These are phyloP conservation scores for Tolmerus cingulatus DNA, from an alignment of 2,888 invertebrate species.

Conservation along the genomic window DNA sequence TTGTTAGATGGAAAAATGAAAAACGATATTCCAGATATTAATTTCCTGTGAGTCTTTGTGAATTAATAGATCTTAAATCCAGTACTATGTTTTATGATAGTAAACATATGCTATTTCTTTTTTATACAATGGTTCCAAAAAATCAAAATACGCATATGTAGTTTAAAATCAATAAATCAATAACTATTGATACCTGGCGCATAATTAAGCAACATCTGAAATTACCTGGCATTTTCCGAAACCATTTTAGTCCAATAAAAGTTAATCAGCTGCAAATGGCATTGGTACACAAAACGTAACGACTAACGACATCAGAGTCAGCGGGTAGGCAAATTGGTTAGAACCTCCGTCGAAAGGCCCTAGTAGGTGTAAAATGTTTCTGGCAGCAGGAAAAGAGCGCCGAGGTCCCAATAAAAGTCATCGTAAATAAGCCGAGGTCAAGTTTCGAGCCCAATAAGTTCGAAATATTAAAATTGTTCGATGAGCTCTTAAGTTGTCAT, in stretches of 20 bases:
- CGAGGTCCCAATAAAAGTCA: slow-evolving; percentile 23
- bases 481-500: slow-evolving; percentile 27
- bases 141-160: neutral
- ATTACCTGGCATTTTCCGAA: neutral
- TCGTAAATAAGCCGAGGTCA: slow-evolving; percentile 22
- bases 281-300: slow-evolving; percentile 15
- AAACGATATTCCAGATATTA: no score
- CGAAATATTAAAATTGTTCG: slow-evolving; percentile 26
- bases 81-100: neutral
- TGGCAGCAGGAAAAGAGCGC: neutral
- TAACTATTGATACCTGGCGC: neutral
- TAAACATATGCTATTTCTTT: neutral
- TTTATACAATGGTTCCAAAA: neutral
- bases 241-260: neutral
- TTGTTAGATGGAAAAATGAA: no score
- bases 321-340: slow-evolving; percentile 29
- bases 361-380: slow-evolving; percentile 10
- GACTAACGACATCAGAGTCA: neutral
- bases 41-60: no score
- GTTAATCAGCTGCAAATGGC: neutral
- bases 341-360: neutral
- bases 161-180: neutral
- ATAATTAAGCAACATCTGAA: neutral
- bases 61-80: no score
- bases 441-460: slow-evolving; percentile 15